These are phyloP conservation scores for Eupsittula cactorum DNA, from an alignment of 2,113 vertebrate species.

Conservation along the genomic window DNA sequence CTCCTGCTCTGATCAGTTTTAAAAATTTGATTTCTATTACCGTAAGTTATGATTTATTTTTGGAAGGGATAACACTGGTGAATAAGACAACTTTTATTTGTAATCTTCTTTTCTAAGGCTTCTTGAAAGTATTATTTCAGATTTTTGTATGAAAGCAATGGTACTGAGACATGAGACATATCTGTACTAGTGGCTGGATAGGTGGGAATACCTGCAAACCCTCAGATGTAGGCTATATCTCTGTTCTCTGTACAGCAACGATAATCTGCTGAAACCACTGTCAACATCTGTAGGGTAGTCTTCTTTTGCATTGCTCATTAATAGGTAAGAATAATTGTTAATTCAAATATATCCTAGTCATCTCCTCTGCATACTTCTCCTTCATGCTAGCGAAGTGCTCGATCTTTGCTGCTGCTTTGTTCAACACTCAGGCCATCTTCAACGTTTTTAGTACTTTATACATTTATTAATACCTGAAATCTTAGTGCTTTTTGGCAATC, in stretches of 20 bases:
- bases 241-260: background rate
- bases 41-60: background rate
- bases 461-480: background rate
- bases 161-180: background rate
- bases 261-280: background rate
- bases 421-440: background rate
- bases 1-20: background rate
- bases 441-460: background rate
- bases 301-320: background rate
- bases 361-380: background rate
- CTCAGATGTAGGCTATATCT: background rate
- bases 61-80: background rate
- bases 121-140: background rate
- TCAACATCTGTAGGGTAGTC: background rate
- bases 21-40: background rate
- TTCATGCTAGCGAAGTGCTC: background rate
- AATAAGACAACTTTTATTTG: background rate
- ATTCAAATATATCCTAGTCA: background rate
- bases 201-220: background rate
- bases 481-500: background rate
- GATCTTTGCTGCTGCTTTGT: background rate
- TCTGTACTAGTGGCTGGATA: background rate
- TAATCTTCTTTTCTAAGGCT: background rate
- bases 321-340: background rate
- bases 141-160: background rate